A percentile compares a stretch with the other conserved stretches of the same genome.
Evolutionary conservation across 2,113 vertebrate species (phyloP).

Genomic region (Ovis canadensis): DNA sequence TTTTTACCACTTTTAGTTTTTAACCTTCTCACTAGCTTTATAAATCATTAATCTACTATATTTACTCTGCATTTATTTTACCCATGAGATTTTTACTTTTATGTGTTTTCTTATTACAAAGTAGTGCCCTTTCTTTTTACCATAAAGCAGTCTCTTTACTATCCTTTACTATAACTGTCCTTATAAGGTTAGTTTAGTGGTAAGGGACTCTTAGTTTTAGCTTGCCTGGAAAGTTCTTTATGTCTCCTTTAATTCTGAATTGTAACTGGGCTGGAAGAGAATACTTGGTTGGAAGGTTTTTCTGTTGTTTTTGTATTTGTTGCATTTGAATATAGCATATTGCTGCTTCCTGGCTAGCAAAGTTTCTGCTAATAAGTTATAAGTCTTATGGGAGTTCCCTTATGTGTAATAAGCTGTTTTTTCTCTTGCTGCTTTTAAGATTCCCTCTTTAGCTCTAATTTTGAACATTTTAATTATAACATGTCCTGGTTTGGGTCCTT

Average conservation of each 20-base stretch:
- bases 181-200: not conserved
- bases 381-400: not conserved
- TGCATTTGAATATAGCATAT: not conserved
- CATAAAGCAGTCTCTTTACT: not conserved
- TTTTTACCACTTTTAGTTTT: not conserved
- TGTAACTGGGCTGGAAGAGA: not conserved
- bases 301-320: not conserved
- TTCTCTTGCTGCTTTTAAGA: not conserved
- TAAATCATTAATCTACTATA: not conserved
- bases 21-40: not conserved
- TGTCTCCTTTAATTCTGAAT: not conserved
- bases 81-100: not conserved
- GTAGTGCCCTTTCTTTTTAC: not conserved
- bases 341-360: not conserved
- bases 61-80: not conserved
- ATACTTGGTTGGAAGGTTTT: not conserved
- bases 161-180: not conserved
- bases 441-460: not conserved
- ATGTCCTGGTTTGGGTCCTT: not conserved
- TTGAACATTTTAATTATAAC: not conserved
- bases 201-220: not conserved
- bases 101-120: not conserved
- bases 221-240: not conserved
- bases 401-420: not conserved
- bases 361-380: not conserved